phyloP scores from a whole-genome alignment of 2,113 vertebrate genomes.

The Rhinoptilus africanus region DNA sequence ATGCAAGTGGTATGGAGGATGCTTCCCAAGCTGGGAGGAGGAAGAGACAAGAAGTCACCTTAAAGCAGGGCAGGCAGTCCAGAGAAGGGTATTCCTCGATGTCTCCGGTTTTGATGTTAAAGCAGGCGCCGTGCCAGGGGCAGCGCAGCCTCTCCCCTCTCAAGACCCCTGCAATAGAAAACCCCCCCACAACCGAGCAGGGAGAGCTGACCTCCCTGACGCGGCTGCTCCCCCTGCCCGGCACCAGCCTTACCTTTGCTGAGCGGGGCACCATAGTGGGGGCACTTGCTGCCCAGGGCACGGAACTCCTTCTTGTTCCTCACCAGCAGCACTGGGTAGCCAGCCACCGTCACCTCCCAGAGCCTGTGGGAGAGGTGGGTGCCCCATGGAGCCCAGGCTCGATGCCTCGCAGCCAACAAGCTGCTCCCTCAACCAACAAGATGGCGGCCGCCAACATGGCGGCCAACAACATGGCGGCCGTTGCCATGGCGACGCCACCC shows the following conservation, averaged over 20 bases:
- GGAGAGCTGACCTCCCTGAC: background rate
- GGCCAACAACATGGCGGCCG: background rate
- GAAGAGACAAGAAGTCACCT: slow-evolving; percentile 26
- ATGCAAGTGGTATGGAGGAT: rapidly evolving
- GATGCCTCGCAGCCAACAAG: rapidly evolving
- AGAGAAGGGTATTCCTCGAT: slow-evolving; percentile 89
- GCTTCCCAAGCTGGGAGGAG: background rate
- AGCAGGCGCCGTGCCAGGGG: slow-evolving; percentile 87
- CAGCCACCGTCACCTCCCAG: slow-evolving; percentile 75
- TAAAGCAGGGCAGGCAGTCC: slow-evolving; percentile 75
- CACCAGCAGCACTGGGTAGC: slow-evolving; percentile 79
- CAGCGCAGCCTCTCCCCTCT: slow-evolving; percentile 80
- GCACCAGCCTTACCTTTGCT: slow-evolving; percentile 73
- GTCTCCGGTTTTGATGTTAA: slow-evolving; percentile 83
- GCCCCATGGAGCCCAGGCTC: rapidly evolving
- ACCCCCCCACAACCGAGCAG: rapidly evolving
- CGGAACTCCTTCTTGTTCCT: slow-evolving; percentile 73
- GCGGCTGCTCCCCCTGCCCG: rapidly evolving
- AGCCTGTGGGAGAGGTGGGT: slow-evolving; percentile 71
- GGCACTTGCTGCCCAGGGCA: slow-evolving; percentile 83
- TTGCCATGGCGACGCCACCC: background rate
- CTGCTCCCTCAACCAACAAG: background rate
- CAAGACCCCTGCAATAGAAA: slow-evolving; percentile 72
- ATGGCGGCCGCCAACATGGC: background rate
- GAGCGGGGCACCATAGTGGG: slow-evolving; percentile 82